Evolutionary conservation across 2,797 vertebrate species (phyloP).

Genomic region (Phoeniculus purpureus): DNA sequence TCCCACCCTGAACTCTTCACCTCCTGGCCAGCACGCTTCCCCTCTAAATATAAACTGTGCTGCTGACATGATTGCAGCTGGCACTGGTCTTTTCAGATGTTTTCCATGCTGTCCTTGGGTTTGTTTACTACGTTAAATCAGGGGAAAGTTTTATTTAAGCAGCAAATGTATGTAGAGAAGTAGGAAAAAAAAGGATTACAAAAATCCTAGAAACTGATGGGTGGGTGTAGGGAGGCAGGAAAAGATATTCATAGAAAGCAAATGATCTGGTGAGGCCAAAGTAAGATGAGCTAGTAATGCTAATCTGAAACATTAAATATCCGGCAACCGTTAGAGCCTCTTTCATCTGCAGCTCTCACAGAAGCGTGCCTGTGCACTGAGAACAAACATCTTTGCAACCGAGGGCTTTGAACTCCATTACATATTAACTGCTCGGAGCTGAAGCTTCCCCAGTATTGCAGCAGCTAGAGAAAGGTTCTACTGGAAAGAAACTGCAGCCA

Average conservation of each 20-base stretch:
- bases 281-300: background rate
- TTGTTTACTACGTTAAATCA: slow-evolving; percentile 47
- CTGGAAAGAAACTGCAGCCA: background rate
- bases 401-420: background rate
- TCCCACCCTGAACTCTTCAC: slow-evolving; percentile 65
- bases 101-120: slow-evolving; percentile 64
- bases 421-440: background rate
- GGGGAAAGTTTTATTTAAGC: slow-evolving; percentile 12
- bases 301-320: slow-evolving; percentile 5
- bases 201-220: background rate
- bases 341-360: background rate
- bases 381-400: background rate
- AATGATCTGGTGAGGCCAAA: background rate
- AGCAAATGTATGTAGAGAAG: background rate
- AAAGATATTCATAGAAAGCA: slow-evolving; percentile 14
- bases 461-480: background rate
- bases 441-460: background rate
- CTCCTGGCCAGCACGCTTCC: slow-evolving; percentile 51
- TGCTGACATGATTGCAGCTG: slow-evolving; percentile 63
- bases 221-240: background rate
- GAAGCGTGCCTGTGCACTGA: background rate
- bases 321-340: background rate
- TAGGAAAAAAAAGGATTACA: background rate
- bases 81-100: slow-evolving; percentile 63
- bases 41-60: slow-evolving; percentile 66